Base-by-base conservation (phyloP, 2,113 vertebrate genomes). In the Bubo blakistoni region DNA sequence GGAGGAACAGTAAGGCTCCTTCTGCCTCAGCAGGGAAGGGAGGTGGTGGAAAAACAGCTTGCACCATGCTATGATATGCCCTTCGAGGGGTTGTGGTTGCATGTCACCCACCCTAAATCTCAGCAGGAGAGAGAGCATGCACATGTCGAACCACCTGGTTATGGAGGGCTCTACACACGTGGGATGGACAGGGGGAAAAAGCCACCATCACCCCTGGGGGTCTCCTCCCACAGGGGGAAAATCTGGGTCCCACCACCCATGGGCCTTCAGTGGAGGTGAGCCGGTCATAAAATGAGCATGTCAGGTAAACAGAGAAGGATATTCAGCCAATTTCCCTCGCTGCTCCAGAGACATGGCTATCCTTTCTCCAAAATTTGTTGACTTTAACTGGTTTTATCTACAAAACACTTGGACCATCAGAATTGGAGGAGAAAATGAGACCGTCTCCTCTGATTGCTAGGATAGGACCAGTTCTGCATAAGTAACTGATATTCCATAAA, bases 121-220 rank as follows among this genome's bases (percentile, higher is more conserved):
- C 65, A 38, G 5, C 34, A 46, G 58, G 29, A 81, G 30, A 46
- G 40, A 80, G 9, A 15, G 7, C 18, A 32, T 0, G 0, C 5
- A 3, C 6, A 2, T 2, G 1, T 62, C 0, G 0, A 58, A 19
- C 1, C 1, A 40, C 26, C 7, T 32, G 18, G 38, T 38, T 67
- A 44, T 8, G n/a, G 14, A 9, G 36, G 6, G 12, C 11, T 67
- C 27, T 27, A 52, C 26, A 52, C 6, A 47, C 18, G 19, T 34
- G 26, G 8, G 19, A 11, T 54, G 36, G 29, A 20, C 6, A 20
- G 36, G 10, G 19, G 26, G 32, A 5, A 27, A 71, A 72, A 58
- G 27, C 11, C 10, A 22, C 42, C 16, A 16, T 16, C 34, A 18
- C 12, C 6, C 27, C 9, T 0, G 0, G 8, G 26, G 11, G 6